Base-by-base conservation (phyloP, 2,113 vertebrate species). In the Eclectus roratus region DNA sequence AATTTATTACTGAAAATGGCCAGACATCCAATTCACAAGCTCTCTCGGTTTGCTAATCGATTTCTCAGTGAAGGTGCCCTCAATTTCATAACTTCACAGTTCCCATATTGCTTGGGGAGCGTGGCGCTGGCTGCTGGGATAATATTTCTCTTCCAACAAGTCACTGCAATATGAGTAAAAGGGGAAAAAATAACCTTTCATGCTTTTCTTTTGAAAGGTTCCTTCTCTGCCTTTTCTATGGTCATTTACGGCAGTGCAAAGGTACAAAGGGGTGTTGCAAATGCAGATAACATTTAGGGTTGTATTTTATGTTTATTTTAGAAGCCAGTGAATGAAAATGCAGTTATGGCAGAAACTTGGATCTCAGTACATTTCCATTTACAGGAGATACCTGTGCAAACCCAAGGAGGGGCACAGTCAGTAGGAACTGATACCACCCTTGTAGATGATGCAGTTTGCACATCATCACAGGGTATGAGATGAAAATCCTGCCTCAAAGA, bases 1-100 rank as follows among this genome's bases (percentile, higher is more conserved):
- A 98, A 98, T 98, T 98, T 98, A 98, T 98, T 98, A 98, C 98
- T 98, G 97, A 97, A 97, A 98, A 98, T 97, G 97, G 98, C 97
- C 97, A 98, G 98, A 98, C 98, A 97, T 98, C 98, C 98, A 97
- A 98, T 99, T 99, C 97, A 98, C 97, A 98, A 98, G 98, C 98
- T 98, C 97, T 97, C 97, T 98, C 96, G 65, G 98, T 97, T 96
- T 97, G 98, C 98, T 98, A 98, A 99, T 98, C 98, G 97, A 98
- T 99, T 98, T 97, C 97, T 97, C 97, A 94, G 97, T 97, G 98
- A 99, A 99, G 98, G 98, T 99, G 98, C 98, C 98, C 98, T 98
- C 96, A 97, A 98, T 97, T 98, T 98, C 98, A 97, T 97, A 97
- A 97, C 98, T 97, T 97, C 95, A 98, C 94, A 97, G 97, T 80